phyloP scores from a whole-genome alignment of 2,888 invertebrate genomes.

The Mesorhabditis belari region DNA sequence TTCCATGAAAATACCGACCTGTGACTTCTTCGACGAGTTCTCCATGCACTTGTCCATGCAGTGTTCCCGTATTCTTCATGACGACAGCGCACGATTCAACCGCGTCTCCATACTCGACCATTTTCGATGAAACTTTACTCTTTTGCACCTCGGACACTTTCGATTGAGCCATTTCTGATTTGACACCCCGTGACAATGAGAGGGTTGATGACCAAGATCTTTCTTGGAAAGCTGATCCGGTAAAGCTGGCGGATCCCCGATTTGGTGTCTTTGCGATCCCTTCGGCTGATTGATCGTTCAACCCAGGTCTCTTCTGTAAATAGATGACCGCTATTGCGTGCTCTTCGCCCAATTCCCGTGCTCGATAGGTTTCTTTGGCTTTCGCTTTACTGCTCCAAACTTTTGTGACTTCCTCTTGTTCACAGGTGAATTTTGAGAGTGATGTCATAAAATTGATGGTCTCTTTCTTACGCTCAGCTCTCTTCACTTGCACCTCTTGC shows the following conservation, averaged over 20 bases:
- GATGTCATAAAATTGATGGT: constrained; percentile 18
- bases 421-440: constrained; percentile 6
- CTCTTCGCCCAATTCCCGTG: constrained; percentile 13
- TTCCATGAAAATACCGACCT: constrained; percentile 30
- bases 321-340: constrained; percentile 27
- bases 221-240: not conserved
- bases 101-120: constrained; percentile 31
- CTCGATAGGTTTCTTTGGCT: constrained; percentile 4
- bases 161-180: not conserved
- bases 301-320: constrained; percentile 23
- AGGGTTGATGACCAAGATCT: not conserved
- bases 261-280: not conserved
- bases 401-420: constrained; percentile 1
- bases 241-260: not conserved
- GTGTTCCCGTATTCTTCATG: constrained; percentile 43
- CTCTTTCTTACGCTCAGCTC: constrained; percentile 24
- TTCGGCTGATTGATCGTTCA: not conserved
- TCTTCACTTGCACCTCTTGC: constrained; percentile 4
- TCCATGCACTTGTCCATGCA: constrained; percentile 23
- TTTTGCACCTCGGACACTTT: constrained; percentile 1
- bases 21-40: constrained; percentile 35
- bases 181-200: not conserved
- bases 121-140: constrained; percentile 3
- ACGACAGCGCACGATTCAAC: constrained; percentile 47
- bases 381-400: not conserved